These are phyloP conservation scores for Hirundo rustica DNA, from an alignment of 2,797 vertebrate species.

Conservation along the genomic window DNA sequence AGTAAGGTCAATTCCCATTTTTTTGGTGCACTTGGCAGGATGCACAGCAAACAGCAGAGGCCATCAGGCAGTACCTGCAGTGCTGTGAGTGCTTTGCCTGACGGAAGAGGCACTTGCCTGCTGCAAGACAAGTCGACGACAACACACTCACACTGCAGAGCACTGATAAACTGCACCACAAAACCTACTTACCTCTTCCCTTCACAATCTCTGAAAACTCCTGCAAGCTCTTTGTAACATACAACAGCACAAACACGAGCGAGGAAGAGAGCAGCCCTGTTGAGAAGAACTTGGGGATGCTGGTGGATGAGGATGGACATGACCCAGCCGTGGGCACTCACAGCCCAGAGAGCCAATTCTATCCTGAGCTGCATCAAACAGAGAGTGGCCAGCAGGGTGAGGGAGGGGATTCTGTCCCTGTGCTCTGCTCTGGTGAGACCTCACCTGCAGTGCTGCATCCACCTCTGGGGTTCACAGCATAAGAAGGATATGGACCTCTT, in stretches of 20 bases:
- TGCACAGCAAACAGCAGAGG: neutral
- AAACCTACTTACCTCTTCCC: neutral
- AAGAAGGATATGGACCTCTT: neutral
- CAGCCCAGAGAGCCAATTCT: neutral
- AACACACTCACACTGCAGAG: neutral
- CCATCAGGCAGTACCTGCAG: neutral
- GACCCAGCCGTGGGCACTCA: neutral
- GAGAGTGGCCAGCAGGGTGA: fast-evolving
- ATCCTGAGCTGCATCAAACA: neutral
- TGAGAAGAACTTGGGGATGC: neutral
- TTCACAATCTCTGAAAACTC: neutral
- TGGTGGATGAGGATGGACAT: neutral
- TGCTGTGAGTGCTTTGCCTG: neutral
- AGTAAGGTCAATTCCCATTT: neutral
- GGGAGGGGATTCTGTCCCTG: neutral
- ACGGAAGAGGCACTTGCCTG: neutral
- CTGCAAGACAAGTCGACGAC: neutral
- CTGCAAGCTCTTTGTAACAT: neutral
- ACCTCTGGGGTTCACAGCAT: neutral
- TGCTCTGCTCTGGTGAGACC: neutral
- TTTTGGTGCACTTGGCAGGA: neutral
- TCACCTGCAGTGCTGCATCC: neutral
- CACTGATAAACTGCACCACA: neutral
- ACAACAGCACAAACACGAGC: neutral
- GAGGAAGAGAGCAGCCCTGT: neutral